phyloP scores from a whole-genome alignment of 2,797 vertebrate species.

The Clarias laeviceps region DNA sequence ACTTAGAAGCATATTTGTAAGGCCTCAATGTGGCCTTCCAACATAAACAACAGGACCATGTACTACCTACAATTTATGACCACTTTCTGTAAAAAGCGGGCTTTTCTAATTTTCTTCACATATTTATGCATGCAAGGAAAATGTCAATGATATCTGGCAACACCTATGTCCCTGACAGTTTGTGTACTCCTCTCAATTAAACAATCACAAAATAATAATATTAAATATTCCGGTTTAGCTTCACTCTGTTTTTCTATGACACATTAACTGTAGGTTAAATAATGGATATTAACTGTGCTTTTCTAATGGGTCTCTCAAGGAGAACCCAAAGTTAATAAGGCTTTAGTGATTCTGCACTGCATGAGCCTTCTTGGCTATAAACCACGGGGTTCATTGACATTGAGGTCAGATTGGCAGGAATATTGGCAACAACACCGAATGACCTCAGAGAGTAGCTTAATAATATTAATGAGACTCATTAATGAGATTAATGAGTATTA shows the following conservation, averaged over 20 bases:
- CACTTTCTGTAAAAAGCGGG: neutral
- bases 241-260: slow-evolving; percentile 28
- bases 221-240: neutral
- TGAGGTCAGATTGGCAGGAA: slow-evolving; percentile 22
- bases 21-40: neutral
- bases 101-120: neutral
- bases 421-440: slow-evolving; percentile 30
- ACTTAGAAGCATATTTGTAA: neutral
- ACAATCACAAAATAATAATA: neutral
- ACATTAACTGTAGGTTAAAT: slow-evolving; percentile 14
- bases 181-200: neutral
- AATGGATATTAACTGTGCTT: slow-evolving; percentile 9
- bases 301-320: neutral
- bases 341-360: slow-evolving; percentile 23
- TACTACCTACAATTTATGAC: neutral
- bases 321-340: slow-evolving; percentile 1
- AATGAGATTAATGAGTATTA: too few species aligned
- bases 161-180: slow-evolving; percentile 15
- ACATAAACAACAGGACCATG: neutral
- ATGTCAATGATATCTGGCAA: neutral
- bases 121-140: neutral
- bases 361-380: neutral
- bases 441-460: slow-evolving; percentile 39
- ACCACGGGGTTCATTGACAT: slow-evolving; percentile 32
- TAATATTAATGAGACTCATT: slow-evolving; percentile 37